phyloP scores from a whole-genome alignment of 2,888 invertebrate genomes.

The Macropis europaea region DNA sequence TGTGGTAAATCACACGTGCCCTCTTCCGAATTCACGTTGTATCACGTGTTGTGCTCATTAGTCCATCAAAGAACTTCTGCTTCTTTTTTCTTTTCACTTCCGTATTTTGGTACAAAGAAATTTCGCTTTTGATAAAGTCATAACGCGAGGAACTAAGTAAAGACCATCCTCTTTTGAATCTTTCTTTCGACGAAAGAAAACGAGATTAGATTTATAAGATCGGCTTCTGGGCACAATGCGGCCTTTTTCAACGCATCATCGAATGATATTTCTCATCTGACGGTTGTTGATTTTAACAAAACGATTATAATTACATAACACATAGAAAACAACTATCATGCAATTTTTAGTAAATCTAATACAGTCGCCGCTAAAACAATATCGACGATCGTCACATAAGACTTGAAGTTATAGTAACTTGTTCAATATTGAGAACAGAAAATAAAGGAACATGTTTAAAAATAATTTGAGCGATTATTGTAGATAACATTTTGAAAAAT shows the following conservation, averaged over 20 bases:
- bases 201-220: constrained; percentile 18
- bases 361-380: constrained; percentile 2
- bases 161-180: not conserved
- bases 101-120: constrained; percentile 29
- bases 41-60: constrained; percentile 54
- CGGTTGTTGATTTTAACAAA: constrained; percentile 65
- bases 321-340: constrained; percentile 46
- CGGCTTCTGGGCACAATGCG: constrained; percentile 71
- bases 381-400: constrained; percentile 19
- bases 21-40: constrained; percentile 67
- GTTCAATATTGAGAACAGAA: constrained; percentile 26
- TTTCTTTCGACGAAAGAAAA: constrained; percentile 1
- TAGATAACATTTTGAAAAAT: constrained; percentile 19
- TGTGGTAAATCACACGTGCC: constrained; percentile 61
- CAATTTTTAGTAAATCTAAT: constrained; percentile 58
- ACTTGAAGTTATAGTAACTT: constrained; percentile 54
- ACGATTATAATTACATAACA: constrained; percentile 60
- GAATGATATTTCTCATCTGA: constrained; percentile 64
- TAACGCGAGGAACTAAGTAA: not conserved
- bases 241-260: constrained; percentile 65
- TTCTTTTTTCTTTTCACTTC: constrained; percentile 1
- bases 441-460: constrained; percentile 20
- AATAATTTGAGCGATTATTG: constrained; percentile 13
- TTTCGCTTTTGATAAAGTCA: constrained; percentile 28
- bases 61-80: constrained; percentile 21